A percentile compares a stretch with the other conserved stretches of the same genome.
phyloP scores from a whole-genome alignment of 2,113 vertebrate genomes.

The Colinus virginianus region DNA sequence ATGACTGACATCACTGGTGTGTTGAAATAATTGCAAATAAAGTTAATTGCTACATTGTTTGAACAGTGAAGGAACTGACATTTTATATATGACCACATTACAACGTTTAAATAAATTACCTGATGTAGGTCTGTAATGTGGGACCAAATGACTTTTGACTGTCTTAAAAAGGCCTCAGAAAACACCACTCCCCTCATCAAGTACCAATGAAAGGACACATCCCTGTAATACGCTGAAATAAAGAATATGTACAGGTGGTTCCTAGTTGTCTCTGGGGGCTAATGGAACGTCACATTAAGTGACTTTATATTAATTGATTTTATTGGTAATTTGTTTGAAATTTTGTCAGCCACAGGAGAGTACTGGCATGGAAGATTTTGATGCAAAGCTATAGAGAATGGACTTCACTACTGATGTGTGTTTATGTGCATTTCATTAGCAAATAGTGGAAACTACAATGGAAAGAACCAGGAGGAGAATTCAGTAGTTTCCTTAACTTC shows the following conservation, averaged over 20 bases:
- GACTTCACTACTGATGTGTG: background rate
- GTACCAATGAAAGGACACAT: constrained; percentile 40
- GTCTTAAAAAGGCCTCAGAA: background rate
- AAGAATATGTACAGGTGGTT: constrained; percentile 24
- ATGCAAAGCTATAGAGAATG: background rate
- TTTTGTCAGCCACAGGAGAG: background rate
- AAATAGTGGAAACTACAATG: background rate
- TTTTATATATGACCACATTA: constrained; percentile 25
- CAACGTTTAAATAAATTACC: constrained; percentile 28
- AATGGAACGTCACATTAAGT: background rate
- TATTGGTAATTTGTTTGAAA: constrained; percentile 6
- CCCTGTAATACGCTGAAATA: background rate
- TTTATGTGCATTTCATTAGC: background rate
- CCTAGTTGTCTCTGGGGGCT: constrained; percentile 1
- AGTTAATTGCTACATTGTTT: constrained; percentile 21
- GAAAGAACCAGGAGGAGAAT: background rate
- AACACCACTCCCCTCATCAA: constrained; percentile 46
- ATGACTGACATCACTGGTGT: background rate
- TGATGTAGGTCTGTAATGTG: constrained; percentile 13
- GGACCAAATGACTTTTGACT: constrained; percentile 42
- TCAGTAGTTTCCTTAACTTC: background rate
- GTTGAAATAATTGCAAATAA: constrained; percentile 51
- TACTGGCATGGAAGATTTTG: background rate
- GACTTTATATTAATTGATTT: background rate
- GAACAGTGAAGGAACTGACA: background rate